Evolutionary conservation across 2,888 invertebrate genomes (phyloP).

Genomic region (Tenthredo amoena): DNA sequence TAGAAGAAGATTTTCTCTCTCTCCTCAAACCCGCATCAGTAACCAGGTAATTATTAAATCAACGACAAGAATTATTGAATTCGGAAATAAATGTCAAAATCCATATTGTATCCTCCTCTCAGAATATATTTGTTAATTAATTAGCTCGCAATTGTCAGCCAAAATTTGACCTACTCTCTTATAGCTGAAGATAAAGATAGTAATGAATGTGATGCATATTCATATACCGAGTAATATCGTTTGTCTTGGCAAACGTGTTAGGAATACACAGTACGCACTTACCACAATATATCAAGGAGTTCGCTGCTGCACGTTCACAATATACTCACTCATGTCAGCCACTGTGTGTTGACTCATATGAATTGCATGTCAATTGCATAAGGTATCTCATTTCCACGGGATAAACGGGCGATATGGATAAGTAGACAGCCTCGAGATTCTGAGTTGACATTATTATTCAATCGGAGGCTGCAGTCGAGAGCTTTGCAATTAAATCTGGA

Average conservation of each 20-base stretch:
- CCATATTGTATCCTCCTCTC: no score
- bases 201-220: not conserved
- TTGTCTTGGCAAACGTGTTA: not conserved
- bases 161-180: not conserved
- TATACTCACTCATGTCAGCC: not conserved
- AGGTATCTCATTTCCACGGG: not conserved
- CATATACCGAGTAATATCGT: not conserved
- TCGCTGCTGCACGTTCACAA: not conserved
- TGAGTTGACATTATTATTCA: not conserved
- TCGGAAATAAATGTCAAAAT: no score
- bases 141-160: not conserved
- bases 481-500: not conserved
- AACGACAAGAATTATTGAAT: no score
- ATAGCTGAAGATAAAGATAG: not conserved
- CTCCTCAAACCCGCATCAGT: no score
- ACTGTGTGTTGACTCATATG: not conserved
- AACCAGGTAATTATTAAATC: no score
- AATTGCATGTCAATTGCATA: slow-evolving; percentile 3
- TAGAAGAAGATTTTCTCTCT: no score
- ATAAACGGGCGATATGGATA: not conserved
- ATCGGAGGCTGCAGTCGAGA: not conserved
- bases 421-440: not conserved
- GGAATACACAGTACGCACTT: not conserved
- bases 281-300: not conserved
- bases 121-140: no score